Conservation (phyloP, 2,888 invertebrate species). For the Apamea anceps region DNA sequence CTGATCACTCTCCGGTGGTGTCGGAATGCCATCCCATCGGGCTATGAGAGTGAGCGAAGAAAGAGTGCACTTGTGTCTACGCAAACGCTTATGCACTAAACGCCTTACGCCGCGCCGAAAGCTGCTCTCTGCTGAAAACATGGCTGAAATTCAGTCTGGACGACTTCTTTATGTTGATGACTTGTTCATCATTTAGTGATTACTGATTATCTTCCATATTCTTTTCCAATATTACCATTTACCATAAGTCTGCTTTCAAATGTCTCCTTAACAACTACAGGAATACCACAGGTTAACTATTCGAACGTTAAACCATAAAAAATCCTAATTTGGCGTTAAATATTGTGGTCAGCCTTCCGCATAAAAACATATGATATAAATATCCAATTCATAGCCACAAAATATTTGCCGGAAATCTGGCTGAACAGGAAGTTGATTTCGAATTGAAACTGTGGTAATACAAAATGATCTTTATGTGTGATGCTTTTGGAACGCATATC, state of each 20-base stretch:
- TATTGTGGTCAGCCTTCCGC: constrained; percentile 17
- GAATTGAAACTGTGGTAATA: constrained; percentile 6
- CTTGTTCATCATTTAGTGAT: neutral
- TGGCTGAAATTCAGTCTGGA: no score
- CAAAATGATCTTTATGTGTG: constrained; percentile 35
- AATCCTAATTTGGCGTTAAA: constrained; percentile 5
- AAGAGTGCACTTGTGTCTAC: no score
- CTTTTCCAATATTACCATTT: neutral
- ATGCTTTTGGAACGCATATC: constrained; percentile 22
- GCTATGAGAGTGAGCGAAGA: no score
- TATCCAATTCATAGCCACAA: constrained; percentile 24
- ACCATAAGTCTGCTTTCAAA: neutral
- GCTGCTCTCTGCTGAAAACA: no score
- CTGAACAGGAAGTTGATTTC: constrained; percentile 50
- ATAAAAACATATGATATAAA: constrained; percentile 29
- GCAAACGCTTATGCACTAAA: no score
- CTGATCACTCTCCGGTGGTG: no score
- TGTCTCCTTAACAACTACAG: neutral
- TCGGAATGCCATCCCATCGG: no score
- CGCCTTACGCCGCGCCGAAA: no score
- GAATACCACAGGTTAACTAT: neutral
- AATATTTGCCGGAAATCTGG: constrained; percentile 33
- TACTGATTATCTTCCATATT: neutral
- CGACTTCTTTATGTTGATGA: neutral
- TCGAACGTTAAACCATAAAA: neutral